phyloP scores from a whole-genome alignment of 2,113 vertebrate species.

The Oceanites oceanicus region DNA sequence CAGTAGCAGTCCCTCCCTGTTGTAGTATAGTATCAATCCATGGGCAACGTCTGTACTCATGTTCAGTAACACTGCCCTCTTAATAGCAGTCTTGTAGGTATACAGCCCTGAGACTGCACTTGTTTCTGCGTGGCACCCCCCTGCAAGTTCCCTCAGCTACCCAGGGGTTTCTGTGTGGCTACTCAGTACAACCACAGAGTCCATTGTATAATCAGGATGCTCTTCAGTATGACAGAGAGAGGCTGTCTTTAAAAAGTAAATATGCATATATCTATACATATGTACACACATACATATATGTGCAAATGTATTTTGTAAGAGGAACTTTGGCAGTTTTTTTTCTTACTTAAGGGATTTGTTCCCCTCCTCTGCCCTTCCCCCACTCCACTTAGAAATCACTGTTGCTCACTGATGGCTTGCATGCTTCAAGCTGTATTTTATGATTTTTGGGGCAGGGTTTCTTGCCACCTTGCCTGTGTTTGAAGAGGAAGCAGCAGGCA shows the following conservation, averaged over 20 bases:
- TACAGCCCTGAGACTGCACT: not conserved
- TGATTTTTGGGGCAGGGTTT: not conserved
- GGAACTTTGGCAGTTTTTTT: not conserved
- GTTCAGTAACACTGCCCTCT: not conserved
- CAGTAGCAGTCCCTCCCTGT: not conserved
- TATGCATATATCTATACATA: not conserved
- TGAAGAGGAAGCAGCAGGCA: constrained; percentile 9
- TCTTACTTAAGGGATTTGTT: not conserved
- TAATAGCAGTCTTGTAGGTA: not conserved
- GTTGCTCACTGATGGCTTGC: not conserved
- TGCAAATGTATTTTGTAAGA: not conserved
- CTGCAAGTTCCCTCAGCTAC: not conserved
- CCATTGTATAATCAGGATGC: not conserved
- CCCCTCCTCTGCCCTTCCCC: not conserved
- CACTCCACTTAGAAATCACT: not conserved
- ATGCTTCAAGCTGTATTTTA: not conserved
- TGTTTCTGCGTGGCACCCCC: not conserved
- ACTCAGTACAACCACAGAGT: not conserved
- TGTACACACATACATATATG: accelerated
- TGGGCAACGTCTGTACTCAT: not conserved
- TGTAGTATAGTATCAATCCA: not conserved
- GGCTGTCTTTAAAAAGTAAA: not conserved
- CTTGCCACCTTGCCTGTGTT: not conserved
- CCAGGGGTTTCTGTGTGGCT: not conserved
- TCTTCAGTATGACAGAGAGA: not conserved